Conservation (phyloP, 2,113 vertebrate species). For the Callospermophilus lateralis region DNA sequence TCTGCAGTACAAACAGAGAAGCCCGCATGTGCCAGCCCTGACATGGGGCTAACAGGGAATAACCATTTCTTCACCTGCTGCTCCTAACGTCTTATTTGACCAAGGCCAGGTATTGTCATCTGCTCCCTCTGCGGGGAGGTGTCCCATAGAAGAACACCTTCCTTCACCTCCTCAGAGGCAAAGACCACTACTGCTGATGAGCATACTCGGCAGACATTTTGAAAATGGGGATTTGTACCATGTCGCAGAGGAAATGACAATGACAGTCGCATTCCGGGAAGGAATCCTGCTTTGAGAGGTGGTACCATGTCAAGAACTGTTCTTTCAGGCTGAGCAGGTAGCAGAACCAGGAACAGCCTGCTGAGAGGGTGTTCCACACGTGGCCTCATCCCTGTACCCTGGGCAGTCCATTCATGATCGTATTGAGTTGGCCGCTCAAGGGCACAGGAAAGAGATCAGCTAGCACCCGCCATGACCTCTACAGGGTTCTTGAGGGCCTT, state of each 20-base stretch:
- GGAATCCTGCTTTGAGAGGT: background rate
- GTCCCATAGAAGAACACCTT: background rate
- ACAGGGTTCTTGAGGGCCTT: background rate
- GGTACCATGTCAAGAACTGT: background rate
- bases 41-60: constrained; percentile 47
- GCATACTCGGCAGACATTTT: background rate
- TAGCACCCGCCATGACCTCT: background rate
- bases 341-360: background rate
- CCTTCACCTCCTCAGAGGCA: background rate
- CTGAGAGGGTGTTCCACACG: background rate
- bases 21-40: constrained; percentile 16
- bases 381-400: background rate
- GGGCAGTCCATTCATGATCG: background rate
- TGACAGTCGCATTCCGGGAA: background rate
- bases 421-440: background rate
- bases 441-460: background rate
- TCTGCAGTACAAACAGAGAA: constrained; percentile 41
- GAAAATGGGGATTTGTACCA: background rate
- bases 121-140: background rate
- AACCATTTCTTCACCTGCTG: constrained; percentile 52
- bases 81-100: constrained; percentile 47
- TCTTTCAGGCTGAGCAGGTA: background rate
- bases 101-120: background rate
- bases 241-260: background rate
- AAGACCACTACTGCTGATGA: background rate